Percentiles rank a stretch among this genome's conserved stretches.
These are phyloP conservation scores for Epistrophe eligans DNA, from an alignment of 2,888 invertebrate genomes.

Conservation along the genomic window DNA sequence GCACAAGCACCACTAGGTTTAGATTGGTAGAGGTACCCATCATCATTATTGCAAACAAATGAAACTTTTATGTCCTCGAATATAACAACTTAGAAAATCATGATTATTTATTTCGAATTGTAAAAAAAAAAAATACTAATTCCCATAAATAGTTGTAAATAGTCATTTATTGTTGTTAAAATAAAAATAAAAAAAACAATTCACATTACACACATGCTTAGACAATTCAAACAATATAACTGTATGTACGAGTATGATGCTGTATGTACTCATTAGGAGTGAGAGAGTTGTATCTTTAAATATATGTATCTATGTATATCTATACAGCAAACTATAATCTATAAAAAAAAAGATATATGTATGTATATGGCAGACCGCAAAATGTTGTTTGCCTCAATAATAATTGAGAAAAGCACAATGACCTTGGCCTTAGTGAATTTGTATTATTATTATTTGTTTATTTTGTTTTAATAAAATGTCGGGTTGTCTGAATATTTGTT, in stretches of 20 bases:
- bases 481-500: conserved; percentile 53
- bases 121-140: conserved; percentile 27
- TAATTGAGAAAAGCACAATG: conserved; percentile 49
- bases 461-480: conserved; percentile 40
- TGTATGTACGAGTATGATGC: conserved; percentile 57
- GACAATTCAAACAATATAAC: conserved; percentile 63
- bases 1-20: background rate
- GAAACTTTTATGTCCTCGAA: conserved; percentile 46
- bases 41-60: conserved; percentile 21
- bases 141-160: conserved; percentile 68
- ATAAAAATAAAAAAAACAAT: background rate
- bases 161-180: conserved; percentile 24
- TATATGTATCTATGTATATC: background rate
- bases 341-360: background rate
- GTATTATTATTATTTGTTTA: conserved; percentile 48
- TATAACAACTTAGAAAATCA: conserved; percentile 38
- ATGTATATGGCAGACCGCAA: conserved; percentile 41
- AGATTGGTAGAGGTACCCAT: background rate
- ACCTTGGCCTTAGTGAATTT: conserved; percentile 70
- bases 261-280: background rate
- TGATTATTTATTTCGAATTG: conserved; percentile 41
- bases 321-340: background rate
- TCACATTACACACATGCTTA: conserved; percentile 15
- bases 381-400: conserved; percentile 70
- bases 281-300: background rate